These are phyloP conservation scores for Cheilosia scutellata DNA, from an alignment of 2,888 invertebrate species.

Conservation along the genomic window DNA sequence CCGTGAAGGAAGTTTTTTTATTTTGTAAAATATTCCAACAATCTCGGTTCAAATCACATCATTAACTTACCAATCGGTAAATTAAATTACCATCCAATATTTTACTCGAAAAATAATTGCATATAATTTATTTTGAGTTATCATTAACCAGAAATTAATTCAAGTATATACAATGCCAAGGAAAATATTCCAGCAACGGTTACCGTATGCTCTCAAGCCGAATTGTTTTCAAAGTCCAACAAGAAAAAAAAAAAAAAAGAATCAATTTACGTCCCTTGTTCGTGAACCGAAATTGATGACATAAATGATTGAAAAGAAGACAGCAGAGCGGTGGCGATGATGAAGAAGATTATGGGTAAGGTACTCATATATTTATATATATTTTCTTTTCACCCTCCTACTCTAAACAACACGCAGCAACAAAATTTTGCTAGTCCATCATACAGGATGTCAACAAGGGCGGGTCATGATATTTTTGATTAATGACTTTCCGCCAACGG, in stretches of 20 bases:
- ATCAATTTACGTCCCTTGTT: constrained; percentile 48
- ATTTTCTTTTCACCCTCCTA: constrained; percentile 38
- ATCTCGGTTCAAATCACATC: constrained; percentile 4
- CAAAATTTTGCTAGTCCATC: constrained; percentile 69
- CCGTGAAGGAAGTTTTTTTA: too few species aligned
- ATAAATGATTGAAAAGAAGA: constrained; percentile 73
- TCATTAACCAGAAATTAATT: constrained; percentile 2
- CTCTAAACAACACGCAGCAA: constrained; percentile 31
- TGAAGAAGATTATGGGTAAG: constrained; percentile 50
- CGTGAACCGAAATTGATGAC: constrained; percentile 64
- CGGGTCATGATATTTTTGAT: constrained; percentile 75
- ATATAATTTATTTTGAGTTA: constrained; percentile 41
- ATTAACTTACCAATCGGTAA: constrained; percentile 6
- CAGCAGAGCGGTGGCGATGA: constrained; percentile 49
- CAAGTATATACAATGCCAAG: not conserved
- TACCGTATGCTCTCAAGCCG: constrained; percentile 13
- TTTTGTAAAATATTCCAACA: not conserved
- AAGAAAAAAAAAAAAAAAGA: not conserved
- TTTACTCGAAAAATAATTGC: constrained; percentile 39
- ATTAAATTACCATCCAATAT: constrained; percentile 3
- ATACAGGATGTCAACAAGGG: constrained; percentile 72
- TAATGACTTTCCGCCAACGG: constrained; percentile 74
- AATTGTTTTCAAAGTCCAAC: not conserved
- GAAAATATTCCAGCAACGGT: not conserved
- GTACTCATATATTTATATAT: constrained; percentile 14